Evolutionary conservation across 1,140 invertebrate genomes (phyloP).

Genomic region (Drosophila bifasciata): DNA sequence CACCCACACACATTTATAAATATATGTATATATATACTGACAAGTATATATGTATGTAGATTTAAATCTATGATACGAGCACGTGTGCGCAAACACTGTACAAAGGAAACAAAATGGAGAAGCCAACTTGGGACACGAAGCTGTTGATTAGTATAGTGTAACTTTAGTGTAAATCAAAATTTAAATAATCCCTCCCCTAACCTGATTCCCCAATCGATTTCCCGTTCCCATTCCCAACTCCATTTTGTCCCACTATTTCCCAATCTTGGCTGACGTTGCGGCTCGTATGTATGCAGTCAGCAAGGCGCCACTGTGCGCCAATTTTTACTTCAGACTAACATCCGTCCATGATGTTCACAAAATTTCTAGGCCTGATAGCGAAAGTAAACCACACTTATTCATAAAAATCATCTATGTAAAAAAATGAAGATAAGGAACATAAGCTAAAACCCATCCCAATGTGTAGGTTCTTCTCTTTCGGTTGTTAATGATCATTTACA

Average conservation of each 20-base stretch:
- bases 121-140: conserved; percentile 31
- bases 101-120: conserved; percentile 39
- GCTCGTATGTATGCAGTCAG: conserved; percentile 78
- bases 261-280: conserved; percentile 61
- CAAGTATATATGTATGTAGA: conserved; percentile 28
- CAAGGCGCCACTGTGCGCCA: conserved; percentile 69
- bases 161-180: conserved; percentile 78
- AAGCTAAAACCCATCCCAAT: conserved; percentile 8
- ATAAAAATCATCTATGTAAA: conserved; percentile 33
- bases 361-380: conserved; percentile 49
- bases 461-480: conserved; percentile 16
- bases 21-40: conserved; percentile 39
- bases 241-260: not conserved
- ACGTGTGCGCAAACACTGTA: conserved; percentile 70
- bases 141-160: conserved; percentile 76
- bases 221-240: not conserved
- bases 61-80: conserved; percentile 57
- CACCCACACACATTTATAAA: conserved; percentile 25
- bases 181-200: conserved; percentile 6
- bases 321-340: conserved; percentile 81
- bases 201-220: not conserved
- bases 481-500: conserved; percentile 48
- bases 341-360: conserved; percentile 82
- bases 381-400: conserved; percentile 41
- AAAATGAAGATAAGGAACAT: conserved; percentile 4